Conservation (phyloP, 2,113 vertebrate genomes). For the Microtus montanus region DNA sequence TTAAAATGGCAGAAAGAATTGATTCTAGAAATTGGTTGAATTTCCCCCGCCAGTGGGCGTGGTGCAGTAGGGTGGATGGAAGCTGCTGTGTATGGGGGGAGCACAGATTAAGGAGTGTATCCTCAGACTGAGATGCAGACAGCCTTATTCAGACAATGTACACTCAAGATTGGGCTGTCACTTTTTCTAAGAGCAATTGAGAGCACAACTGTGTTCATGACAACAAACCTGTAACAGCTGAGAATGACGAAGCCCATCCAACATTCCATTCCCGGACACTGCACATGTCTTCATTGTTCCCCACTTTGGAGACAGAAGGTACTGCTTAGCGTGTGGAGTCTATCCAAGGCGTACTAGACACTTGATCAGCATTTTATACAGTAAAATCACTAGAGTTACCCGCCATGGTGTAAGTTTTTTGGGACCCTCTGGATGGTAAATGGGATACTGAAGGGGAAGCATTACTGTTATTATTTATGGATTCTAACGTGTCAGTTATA, state of each 20-base stretch:
- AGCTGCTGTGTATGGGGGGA: not conserved
- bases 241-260: not conserved
- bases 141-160: not conserved
- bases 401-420: not conserved
- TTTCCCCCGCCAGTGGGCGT: not conserved
- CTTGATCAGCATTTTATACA: conserved; percentile 40
- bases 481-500: conserved; percentile 55
- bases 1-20: not conserved
- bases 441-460: conserved; percentile 29
- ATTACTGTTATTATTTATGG: conserved; percentile 65
- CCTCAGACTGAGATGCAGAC: not conserved
- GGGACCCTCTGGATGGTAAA: conserved; percentile 7
- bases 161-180: not conserved
- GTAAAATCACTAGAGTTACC: conserved; percentile 28
- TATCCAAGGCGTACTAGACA: not conserved
- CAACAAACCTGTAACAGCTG: not conserved
- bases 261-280: not conserved
- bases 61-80: not conserved
- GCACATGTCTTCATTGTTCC: not conserved
- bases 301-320: not conserved
- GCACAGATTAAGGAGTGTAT: not conserved
- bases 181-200: not conserved
- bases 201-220: not conserved
- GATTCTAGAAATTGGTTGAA: not conserved
- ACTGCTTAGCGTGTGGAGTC: not conserved